Evolutionary conservation across 2,113 vertebrate species (phyloP).

Genomic region (Rhodinocichla rosea): DNA sequence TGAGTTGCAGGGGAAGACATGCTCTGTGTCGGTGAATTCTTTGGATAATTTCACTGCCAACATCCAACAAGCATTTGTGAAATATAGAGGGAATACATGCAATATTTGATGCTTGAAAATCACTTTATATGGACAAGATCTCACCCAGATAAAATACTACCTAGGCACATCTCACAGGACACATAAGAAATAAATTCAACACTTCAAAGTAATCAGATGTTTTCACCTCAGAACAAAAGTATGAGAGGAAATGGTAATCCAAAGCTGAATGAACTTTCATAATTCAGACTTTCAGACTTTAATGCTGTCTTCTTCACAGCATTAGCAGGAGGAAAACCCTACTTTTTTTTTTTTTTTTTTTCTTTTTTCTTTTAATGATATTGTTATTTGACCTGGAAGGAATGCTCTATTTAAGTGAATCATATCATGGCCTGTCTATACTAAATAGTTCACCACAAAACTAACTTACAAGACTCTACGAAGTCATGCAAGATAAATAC

Average conservation of each 20-base stretch:
- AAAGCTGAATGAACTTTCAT: background rate
- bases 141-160: background rate
- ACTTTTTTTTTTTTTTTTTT: background rate
- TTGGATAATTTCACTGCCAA: no score
- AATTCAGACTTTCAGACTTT: no score
- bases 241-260: background rate
- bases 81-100: no score
- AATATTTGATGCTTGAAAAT: background rate
- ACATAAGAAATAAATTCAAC: background rate
- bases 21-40: no score
- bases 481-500: background rate
- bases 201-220: background rate
- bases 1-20: background rate
- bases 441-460: background rate
- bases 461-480: background rate
- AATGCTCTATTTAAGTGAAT: background rate
- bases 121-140: background rate
- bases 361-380: background rate
- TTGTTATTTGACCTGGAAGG: background rate
- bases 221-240: background rate
- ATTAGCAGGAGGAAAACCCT: background rate
- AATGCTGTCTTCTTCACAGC: background rate
- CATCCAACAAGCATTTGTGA: no score
- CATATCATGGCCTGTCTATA: background rate
- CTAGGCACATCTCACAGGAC: background rate